These are phyloP conservation scores for Drosophila eugracilis DNA, from an alignment of 1,140 invertebrate species.

Conservation along the genomic window DNA sequence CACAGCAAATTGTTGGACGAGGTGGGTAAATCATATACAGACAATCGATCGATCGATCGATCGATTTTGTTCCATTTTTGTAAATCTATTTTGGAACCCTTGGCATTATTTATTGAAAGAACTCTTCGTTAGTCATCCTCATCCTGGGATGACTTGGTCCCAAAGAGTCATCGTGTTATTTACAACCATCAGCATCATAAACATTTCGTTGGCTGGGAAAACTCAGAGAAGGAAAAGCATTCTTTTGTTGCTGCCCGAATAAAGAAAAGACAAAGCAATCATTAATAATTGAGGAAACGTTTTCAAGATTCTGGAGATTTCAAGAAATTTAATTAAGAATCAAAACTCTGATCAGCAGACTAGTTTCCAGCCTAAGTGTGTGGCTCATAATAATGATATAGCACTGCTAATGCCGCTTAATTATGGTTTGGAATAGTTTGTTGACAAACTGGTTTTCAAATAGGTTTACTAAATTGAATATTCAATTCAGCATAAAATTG, in stretches of 20 bases:
- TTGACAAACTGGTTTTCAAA: slow-evolving; percentile 27
- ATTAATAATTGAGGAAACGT: slow-evolving; percentile 53
- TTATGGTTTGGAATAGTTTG: slow-evolving; percentile 29
- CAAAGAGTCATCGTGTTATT: slow-evolving; percentile 64
- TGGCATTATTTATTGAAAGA: slow-evolving; percentile 36
- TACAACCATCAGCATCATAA: slow-evolving; percentile 61
- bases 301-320: slow-evolving; percentile 6
- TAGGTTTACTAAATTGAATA: slow-evolving; percentile 17
- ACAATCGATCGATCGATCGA: slow-evolving; percentile 1
- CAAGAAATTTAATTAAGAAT: slow-evolving; percentile 1
- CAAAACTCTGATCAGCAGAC: slow-evolving; percentile 11
- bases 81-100: slow-evolving; percentile 46
- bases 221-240: slow-evolving; percentile 51
- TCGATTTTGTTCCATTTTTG: slow-evolving; percentile 3
- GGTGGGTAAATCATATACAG: slow-evolving; percentile 57
- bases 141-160: slow-evolving; percentile 8
- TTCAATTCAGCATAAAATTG: slow-evolving; percentile 10
- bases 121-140: slow-evolving; percentile 56
- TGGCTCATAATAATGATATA: slow-evolving; percentile 25
- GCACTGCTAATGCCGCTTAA: slow-evolving; percentile 11
- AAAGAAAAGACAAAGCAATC: slow-evolving; percentile 33
- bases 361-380: slow-evolving; percentile 10
- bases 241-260: slow-evolving; percentile 46
- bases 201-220: slow-evolving; percentile 47
- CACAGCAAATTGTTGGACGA: slow-evolving; percentile 81